phyloP scores from a whole-genome alignment of 2,113 vertebrate species.

The Sceloporus undulatus region DNA sequence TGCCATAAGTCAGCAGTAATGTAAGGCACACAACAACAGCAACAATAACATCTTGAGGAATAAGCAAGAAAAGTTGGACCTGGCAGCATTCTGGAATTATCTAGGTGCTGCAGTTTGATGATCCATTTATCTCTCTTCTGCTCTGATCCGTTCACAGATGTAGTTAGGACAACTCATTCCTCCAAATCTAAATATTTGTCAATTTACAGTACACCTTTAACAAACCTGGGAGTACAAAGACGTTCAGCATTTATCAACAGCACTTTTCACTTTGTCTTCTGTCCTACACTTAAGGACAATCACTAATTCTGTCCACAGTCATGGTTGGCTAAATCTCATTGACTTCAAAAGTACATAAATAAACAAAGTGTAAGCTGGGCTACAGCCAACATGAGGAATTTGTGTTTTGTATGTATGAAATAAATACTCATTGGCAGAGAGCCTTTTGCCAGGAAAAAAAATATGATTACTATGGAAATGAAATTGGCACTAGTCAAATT shows the following conservation, averaged over 20 bases:
- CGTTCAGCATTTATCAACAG: not conserved
- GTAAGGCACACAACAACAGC: no score
- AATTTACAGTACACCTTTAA: conserved; percentile 1
- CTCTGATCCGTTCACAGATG: not conserved
- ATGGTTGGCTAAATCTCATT: conserved; percentile 9
- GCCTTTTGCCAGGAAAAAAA: conserved; percentile 32
- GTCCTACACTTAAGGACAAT: not conserved
- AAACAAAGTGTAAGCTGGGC: conserved; percentile 4
- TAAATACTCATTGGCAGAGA: conserved; percentile 26
- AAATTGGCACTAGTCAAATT: conserved; percentile 41
- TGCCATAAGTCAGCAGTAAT: no score
- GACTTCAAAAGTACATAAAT: conserved; percentile 12
- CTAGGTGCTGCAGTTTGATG: not conserved
- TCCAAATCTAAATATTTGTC: conserved; percentile 5
- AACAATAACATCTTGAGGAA: not conserved
- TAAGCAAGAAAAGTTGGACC: no score
- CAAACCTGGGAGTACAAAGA: not conserved
- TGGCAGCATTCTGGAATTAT: no score
- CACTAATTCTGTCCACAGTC: not conserved
- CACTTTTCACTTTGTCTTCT: not conserved
- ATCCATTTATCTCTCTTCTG: not conserved
- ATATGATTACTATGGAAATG: conserved; percentile 48
- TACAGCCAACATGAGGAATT: conserved; percentile 14
- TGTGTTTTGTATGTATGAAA: conserved; percentile 25
- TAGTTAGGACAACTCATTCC: not conserved